phyloP scores from a whole-genome alignment of 2,113 vertebrate species.

The Bothrops jararaca region DNA sequence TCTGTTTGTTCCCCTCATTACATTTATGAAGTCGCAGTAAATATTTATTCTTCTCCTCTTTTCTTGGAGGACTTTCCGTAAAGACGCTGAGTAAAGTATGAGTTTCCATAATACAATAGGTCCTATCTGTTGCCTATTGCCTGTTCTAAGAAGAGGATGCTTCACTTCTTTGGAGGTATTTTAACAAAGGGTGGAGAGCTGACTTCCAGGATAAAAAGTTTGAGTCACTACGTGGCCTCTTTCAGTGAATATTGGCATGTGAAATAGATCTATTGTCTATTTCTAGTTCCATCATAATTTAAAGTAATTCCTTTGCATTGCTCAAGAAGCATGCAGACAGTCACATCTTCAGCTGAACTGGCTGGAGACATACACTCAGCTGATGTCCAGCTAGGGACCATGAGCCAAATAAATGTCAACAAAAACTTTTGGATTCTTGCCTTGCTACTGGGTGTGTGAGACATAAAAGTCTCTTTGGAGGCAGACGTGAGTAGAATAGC shows the following conservation, averaged over 20 bases:
- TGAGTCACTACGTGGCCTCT: slow-evolving; percentile 11
- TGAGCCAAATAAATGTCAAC: slow-evolving; percentile 61
- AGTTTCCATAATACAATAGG: neutral
- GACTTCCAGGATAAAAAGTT: neutral
- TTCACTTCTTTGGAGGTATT: neutral
- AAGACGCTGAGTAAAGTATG: neutral
- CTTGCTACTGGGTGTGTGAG: slow-evolving; percentile 57
- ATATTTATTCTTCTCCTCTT: neutral
- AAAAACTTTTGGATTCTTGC: slow-evolving; percentile 58
- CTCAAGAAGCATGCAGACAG: slow-evolving; percentile 33
- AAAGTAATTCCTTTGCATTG: slow-evolving; percentile 43
- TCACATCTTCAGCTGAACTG: slow-evolving; percentile 45
- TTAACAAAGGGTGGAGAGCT: neutral
- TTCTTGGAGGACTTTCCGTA: neutral
- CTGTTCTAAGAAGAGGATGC: neutral
- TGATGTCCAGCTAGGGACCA: slow-evolving; percentile 52
- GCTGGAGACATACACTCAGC: slow-evolving; percentile 44
- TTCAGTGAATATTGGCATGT: slow-evolving; percentile 25
- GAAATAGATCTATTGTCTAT: neutral
- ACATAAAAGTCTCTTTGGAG: slow-evolving; percentile 47
- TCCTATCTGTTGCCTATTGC: neutral
- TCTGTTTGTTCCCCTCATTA: neutral
- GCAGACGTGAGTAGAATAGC: slow-evolving; percentile 37
- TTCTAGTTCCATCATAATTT: slow-evolving; percentile 21
- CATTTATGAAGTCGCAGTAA: neutral